phyloP scores from a whole-genome alignment of 2,797 vertebrate species.

The Moxostoma hubbsi region DNA sequence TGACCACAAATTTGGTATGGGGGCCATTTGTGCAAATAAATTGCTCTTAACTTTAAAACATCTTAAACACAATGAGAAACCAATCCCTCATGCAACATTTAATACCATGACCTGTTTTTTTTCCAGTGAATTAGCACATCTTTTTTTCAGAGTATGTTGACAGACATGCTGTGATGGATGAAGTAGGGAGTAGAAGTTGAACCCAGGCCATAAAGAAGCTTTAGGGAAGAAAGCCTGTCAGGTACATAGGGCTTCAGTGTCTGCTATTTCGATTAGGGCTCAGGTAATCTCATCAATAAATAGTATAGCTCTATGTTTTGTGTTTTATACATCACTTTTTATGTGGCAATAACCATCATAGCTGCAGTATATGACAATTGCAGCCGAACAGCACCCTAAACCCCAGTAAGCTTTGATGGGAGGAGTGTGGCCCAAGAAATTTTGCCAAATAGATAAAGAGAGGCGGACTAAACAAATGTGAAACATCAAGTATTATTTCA shows the following conservation, averaged over 20 bases:
- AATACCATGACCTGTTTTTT: background rate
- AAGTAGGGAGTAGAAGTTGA: slow-evolving; percentile 50
- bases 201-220: slow-evolving; percentile 68
- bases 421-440: slow-evolving; percentile 60
- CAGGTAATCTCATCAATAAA: slow-evolving; percentile 80
- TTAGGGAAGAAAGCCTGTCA: slow-evolving; percentile 59
- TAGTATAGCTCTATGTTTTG: slow-evolving; percentile 72
- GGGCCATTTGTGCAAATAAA: no score
- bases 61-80: no score
- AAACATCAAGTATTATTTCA: background rate
- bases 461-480: background rate
- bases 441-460: background rate
- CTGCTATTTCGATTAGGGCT: slow-evolving; percentile 73
- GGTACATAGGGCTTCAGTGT: slow-evolving; percentile 55
- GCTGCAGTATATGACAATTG: slow-evolving; percentile 73
- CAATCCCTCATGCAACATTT: no score
- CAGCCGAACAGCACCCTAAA: slow-evolving; percentile 68
- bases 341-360: slow-evolving; percentile 77
- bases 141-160: slow-evolving; percentile 15
- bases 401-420: slow-evolving; percentile 70
- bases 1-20: no score
- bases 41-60: no score
- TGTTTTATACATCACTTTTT: slow-evolving; percentile 81
- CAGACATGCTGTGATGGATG: slow-evolving; percentile 2
- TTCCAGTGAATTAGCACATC: background rate